Evolutionary conservation across 2,113 vertebrate genomes (phyloP), one percentile per base, ranked within the genome.

Genomic region (Chascanopsetta lugubris): DNA sequence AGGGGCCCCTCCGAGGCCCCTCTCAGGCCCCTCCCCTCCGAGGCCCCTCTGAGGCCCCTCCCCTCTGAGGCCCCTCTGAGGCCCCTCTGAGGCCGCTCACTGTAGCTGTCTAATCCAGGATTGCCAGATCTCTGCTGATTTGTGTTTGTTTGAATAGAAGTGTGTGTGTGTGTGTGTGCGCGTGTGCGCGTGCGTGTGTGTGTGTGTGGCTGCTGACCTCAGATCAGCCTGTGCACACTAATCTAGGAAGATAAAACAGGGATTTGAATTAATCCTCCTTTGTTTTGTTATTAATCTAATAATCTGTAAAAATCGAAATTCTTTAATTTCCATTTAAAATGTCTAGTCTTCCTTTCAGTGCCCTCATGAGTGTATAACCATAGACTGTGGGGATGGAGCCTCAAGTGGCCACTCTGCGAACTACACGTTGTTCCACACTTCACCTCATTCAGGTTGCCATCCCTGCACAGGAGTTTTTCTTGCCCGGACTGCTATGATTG

Each of bases 141-240:
- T 72, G 30, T 75, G 42, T 86, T 84, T 82, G 57, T 77, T 83
- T 88, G 60, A 72, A 65, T 68, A 71, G 75, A 69, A 54, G 21
- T 24, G 51, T 58, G 58, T 34, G 70, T 75, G 72, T 36, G 21
- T 17, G 5, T 0, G 10, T 4, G 10, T 6, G 24, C 36, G 36
- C 5, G 42, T 26, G 29, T 42, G 24, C 61, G 51, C 55, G 58
- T 34, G 70, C 72, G 72, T 36, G 21, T 17, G 5, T 0, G 10
- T 4, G 10, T 6, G 24, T 43, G 36, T 6, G 42, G 26, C 36
- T 42, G 24, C 61, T 78, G 72, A 72, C 40, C 48, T 69, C n/a
- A 51, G 58, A 60, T 68, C 34, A 49, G 25, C 17, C 15, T 22
- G 9, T 13, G 22, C 5, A 47, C 29, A 15, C 6, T 27, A 15